Percentiles rank a stretch among this genome's conserved stretches.
phyloP scores from a whole-genome alignment of 2,797 vertebrate genomes.

The Heteromormyrus szaboi region DNA sequence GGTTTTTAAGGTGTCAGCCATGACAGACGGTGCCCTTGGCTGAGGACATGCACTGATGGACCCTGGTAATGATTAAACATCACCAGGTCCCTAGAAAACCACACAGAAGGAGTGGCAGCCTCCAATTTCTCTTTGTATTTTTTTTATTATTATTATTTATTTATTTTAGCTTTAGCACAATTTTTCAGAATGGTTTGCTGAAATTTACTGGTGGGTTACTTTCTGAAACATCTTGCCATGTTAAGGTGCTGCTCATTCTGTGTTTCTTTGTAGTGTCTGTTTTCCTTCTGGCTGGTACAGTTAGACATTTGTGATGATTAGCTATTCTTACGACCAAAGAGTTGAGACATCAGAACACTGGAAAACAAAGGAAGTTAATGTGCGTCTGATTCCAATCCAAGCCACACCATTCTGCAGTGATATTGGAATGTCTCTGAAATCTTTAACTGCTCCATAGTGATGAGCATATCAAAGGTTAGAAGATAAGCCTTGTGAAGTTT shows the following conservation, averaged over 20 bases:
- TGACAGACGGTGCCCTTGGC: background rate
- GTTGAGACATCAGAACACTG: background rate
- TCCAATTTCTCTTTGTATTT: background rate
- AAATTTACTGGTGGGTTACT: background rate
- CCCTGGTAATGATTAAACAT: background rate
- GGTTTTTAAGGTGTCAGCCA: background rate
- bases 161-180: background rate
- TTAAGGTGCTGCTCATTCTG: background rate
- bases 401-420: background rate
- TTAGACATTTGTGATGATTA: background rate
- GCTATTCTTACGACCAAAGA: background rate
- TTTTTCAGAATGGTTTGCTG: background rate
- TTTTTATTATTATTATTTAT: background rate
- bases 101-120: background rate
- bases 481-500: background rate
- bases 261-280: background rate
- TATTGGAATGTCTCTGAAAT: background rate
- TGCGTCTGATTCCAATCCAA: background rate
- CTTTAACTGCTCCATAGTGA: background rate
- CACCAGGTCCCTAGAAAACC: background rate
- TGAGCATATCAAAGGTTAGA: constrained; percentile 15
- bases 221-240: background rate
- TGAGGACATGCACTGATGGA: background rate
- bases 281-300: background rate
- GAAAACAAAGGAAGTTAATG: background rate